Percentiles rank a stretch among this genome's conserved stretches.
phyloP scores from a whole-genome alignment of 1,140 invertebrate genomes.

The Bradynema listronoti region DNA sequence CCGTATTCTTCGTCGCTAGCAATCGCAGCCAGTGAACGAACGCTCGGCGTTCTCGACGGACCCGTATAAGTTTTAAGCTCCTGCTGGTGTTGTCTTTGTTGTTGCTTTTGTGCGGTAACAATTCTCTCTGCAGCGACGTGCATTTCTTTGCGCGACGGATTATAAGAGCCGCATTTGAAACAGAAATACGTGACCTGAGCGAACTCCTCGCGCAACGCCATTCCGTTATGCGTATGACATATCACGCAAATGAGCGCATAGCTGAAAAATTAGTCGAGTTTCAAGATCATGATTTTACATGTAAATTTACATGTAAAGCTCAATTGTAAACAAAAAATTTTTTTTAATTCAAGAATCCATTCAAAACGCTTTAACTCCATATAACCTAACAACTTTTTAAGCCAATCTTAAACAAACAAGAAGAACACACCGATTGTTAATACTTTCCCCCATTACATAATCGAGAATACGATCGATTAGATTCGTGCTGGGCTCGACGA shows the following conservation, averaged over 20 bases:
- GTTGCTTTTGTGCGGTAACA: no score
- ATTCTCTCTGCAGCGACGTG: no score
- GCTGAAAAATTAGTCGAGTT: slow-evolving; percentile 19
- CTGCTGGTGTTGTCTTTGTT: no score
- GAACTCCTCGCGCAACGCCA: slow-evolving; percentile 91
- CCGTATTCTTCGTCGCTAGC: no score
- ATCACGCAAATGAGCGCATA: slow-evolving; percentile 79
- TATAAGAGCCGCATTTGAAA: slow-evolving; percentile 36
- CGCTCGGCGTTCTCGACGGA: no score
- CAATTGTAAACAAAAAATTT: neutral
- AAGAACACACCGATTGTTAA: slow-evolving; percentile 70
- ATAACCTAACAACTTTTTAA: slow-evolving; percentile 3
- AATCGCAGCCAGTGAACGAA: no score
- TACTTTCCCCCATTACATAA: slow-evolving; percentile 87
- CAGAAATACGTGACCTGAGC: slow-evolving; percentile 65
- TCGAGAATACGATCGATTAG: slow-evolving; percentile 62
- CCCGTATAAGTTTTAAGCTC: no score
- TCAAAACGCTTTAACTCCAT: neutral
- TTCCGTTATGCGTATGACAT: slow-evolving; percentile 88
- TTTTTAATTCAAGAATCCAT: neutral
- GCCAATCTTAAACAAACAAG: neutral
- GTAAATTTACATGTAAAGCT: neutral
- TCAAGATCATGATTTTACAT: no score
- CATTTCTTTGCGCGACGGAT: slow-evolving; percentile 14
- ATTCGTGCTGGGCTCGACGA: slow-evolving; percentile 27